A percentile compares a stretch with the other conserved stretches of the same genome.
Conservation (phyloP, 2,113 vertebrate species). For the Microcebus griseorufus region DNA sequence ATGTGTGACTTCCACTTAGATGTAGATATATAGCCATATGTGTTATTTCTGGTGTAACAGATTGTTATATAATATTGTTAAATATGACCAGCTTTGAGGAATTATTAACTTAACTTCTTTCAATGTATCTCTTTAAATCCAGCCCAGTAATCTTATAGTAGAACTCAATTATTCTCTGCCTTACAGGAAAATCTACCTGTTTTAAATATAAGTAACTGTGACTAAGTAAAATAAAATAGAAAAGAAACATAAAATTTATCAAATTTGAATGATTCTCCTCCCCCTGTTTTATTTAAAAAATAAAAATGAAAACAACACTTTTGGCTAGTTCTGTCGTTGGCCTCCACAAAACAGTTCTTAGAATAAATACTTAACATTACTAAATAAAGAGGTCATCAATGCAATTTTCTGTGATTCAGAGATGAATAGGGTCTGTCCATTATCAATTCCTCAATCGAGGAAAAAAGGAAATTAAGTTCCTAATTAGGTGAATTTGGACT, state of each 20-base stretch:
- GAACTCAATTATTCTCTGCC: not conserved
- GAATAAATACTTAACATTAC: conserved; percentile 78
- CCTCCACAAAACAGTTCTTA: conserved; percentile 24
- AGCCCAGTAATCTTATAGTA: not conserved
- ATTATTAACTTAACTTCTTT: not conserved
- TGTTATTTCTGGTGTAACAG: not conserved
- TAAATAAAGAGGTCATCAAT: conserved; percentile 81
- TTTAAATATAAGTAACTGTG: not conserved
- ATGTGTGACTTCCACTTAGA: not conserved
- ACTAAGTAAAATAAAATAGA: conserved; percentile 21
- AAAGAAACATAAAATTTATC: not conserved
- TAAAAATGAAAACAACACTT: not conserved
- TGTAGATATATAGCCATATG: not conserved
- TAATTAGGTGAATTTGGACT: conserved; percentile 95
- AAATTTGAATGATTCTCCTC: not conserved
- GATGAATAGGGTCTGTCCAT: conserved; percentile 85
- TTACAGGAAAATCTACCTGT: not conserved
- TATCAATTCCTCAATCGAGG: conserved; percentile 89
- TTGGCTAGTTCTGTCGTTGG: conserved; percentile 5
- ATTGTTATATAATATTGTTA: not conserved
- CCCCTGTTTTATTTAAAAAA: not conserved
- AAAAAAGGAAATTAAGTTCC: conserved; percentile 94
- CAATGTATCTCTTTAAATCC: conserved; percentile 29
- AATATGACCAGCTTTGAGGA: not conserved
- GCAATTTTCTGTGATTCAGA: conserved; percentile 79